These are phyloP conservation scores for Rhyacichthys aspro DNA, from an alignment of 2,797 vertebrate genomes.

Conservation along the genomic window DNA sequence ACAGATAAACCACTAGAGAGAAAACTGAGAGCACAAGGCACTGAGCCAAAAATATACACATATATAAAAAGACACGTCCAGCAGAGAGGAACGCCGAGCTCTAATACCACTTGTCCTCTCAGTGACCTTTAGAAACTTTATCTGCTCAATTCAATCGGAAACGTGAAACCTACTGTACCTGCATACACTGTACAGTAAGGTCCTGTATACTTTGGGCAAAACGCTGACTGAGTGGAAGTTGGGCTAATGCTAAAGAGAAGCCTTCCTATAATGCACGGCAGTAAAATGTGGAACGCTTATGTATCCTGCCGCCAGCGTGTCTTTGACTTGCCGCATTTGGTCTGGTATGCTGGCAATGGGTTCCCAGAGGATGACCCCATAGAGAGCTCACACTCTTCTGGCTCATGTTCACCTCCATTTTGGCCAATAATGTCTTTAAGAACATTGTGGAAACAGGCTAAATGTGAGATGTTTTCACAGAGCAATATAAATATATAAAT, in stretches of 20 bases:
- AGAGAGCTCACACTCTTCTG: neutral
- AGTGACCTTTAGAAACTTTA: conserved; percentile 11
- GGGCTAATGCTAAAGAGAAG: neutral
- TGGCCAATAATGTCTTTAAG: no score
- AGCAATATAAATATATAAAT: no score
- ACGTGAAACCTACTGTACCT: conserved; percentile 8
- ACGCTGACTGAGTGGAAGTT: conserved; percentile 17
- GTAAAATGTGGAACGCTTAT: neutral
- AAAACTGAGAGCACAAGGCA: neutral
- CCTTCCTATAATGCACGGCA: neutral
- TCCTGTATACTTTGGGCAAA: neutral
- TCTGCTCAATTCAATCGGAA: conserved; percentile 16
- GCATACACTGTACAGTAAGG: neutral
- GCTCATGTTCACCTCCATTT: neutral
- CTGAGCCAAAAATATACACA: neutral
- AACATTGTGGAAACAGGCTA: no score
- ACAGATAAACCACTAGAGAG: neutral
- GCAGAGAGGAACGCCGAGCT: neutral
- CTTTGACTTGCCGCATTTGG: neutral
- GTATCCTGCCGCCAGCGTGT: neutral
- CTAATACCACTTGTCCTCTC: neutral
- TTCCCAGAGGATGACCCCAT: neutral
- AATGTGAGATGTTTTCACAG: no score
- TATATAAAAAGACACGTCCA: neutral
- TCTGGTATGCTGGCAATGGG: conserved; percentile 5